These are phyloP conservation scores for Caloenas nicobarica DNA, from an alignment of 2,113 vertebrate genomes.

Conservation along the genomic window DNA sequence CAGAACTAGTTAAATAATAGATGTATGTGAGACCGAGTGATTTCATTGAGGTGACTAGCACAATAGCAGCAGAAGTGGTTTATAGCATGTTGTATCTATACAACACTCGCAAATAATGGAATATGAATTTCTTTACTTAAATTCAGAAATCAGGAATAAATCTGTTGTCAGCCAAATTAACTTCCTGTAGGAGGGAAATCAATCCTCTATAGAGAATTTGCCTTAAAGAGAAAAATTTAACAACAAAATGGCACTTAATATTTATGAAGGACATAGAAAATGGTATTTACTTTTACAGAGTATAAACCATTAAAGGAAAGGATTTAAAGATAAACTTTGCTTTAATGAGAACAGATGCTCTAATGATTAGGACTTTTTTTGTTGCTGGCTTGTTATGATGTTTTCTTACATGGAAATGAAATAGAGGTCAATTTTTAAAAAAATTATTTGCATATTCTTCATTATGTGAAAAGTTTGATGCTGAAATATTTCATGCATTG, in stretches of 20 bases:
- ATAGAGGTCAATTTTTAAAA: neutral
- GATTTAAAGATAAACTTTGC: neutral
- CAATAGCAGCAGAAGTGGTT: neutral
- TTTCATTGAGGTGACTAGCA: neutral
- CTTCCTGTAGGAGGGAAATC: neutral
- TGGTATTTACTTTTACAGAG: neutral
- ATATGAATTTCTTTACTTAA: neutral
- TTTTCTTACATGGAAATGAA: neutral
- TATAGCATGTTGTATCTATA: neutral
- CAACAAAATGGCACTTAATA: neutral
- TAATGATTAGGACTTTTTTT: neutral
- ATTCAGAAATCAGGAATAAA: neutral
- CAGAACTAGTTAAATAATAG: conserved; percentile 17
- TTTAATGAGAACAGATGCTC: neutral
- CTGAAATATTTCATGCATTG: neutral
- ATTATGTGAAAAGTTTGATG: neutral
- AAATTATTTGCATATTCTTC: neutral
- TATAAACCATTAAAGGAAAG: neutral
- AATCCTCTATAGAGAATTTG: neutral
- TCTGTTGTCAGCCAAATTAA: neutral
- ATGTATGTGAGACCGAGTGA: neutral
- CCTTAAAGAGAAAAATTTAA: neutral
- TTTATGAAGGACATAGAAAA: neutral
- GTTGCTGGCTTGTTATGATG: neutral
- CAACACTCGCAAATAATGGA: neutral